Conservation (phyloP, 2,797 vertebrate species). For the Gymnothorax javanicus region DNA sequence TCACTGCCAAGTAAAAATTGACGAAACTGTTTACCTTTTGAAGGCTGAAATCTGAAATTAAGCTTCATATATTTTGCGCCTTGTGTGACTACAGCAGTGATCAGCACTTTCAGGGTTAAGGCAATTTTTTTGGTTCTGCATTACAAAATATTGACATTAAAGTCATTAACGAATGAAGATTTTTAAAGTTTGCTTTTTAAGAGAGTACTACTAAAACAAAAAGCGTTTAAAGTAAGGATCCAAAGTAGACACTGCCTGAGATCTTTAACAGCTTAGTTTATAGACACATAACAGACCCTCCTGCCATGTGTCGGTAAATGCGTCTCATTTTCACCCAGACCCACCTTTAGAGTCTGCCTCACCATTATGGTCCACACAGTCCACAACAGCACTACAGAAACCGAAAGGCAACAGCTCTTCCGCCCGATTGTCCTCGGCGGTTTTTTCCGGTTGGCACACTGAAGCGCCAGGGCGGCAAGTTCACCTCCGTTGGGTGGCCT, state of each 20-base stretch:
- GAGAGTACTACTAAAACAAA: not conserved
- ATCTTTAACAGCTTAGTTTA: not conserved
- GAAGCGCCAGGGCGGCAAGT: slow-evolving; percentile 16
- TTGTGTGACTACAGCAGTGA: too few relatives aligned
- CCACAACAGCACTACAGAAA: not conserved
- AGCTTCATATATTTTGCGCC: too few relatives aligned
- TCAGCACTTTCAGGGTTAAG: too few relatives aligned
- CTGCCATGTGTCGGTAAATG: not conserved
- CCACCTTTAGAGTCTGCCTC: not conserved
- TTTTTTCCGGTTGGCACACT: slow-evolving; percentile 27
- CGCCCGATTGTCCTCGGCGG: slow-evolving; percentile 10
- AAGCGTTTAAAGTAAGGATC: too few relatives aligned
- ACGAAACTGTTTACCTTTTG: too few relatives aligned
- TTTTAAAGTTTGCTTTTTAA: not conserved
- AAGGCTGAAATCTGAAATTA: too few relatives aligned
- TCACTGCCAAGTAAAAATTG: too few relatives aligned
- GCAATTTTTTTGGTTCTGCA: too few relatives aligned
- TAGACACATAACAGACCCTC: not conserved
- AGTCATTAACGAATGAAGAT: too few relatives aligned
- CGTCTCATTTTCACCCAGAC: not conserved
- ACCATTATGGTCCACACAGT: not conserved
- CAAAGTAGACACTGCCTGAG: too few relatives aligned
- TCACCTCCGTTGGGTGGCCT: slow-evolving; percentile 39
- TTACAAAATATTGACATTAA: too few relatives aligned
- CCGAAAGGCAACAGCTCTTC: not conserved